Conservation (phyloP, 1,140 invertebrate genomes). For the Heliconius himera region DNA sequence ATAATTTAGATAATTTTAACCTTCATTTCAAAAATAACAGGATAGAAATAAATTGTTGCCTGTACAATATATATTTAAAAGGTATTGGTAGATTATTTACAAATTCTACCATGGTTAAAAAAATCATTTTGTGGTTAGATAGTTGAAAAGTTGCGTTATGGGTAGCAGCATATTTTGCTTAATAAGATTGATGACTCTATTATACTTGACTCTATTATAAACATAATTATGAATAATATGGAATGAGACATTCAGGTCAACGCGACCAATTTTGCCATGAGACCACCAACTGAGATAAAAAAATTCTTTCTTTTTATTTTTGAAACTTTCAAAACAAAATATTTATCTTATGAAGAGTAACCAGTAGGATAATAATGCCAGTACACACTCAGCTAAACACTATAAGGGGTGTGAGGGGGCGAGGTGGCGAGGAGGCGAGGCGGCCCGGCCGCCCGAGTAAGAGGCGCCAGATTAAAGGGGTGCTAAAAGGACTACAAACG, state of each 20-base stretch:
- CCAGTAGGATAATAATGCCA: background rate
- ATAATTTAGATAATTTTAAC: background rate
- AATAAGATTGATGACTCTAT: no score
- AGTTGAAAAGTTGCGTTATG: no score
- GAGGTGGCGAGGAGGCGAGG: background rate
- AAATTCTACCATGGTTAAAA: no score
- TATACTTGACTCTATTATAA: no score
- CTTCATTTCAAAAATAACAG: background rate
- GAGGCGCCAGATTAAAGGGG: constrained; percentile 11
- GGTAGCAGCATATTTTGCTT: no score
- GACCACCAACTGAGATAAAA: background rate
- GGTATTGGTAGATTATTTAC: no score
- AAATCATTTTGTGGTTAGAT: no score
- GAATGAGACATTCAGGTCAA: no score
- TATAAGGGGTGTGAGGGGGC: background rate
- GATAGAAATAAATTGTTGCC: background rate
- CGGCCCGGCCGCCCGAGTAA: background rate
- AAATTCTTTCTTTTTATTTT: background rate
- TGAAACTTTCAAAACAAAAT: background rate
- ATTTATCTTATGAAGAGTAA: background rate
- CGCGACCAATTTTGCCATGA: no score
- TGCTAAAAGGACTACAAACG: constrained; percentile 12
- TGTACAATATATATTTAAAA: no score
- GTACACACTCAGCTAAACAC: background rate
- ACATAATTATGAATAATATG: no score